Evolutionary conservation across 2,797 vertebrate species (phyloP), one percentile per base, ranked within the genome.

Genomic region (Enteromius afrohamiltoni): DNA sequence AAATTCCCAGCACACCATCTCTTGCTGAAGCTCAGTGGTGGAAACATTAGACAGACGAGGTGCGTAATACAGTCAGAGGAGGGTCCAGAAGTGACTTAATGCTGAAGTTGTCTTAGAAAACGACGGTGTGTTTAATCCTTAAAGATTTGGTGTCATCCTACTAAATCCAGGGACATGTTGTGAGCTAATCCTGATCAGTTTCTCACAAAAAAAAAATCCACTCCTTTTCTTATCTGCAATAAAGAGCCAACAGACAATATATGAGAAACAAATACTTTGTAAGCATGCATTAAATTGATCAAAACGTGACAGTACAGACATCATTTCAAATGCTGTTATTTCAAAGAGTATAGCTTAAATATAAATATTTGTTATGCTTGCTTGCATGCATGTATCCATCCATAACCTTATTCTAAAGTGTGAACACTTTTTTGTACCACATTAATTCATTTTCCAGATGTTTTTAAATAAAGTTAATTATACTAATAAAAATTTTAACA

Each of bases 1-100:
- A 80, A 42, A 69, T 74, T 79, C 42, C 64, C 84, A 69, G 65
- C 37, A 71, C 69, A 83, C 21, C 71, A 74, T 87, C 79, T 82
- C 55, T 3, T 77, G 68, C 70, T 80, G 64, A 37, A 53, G 75
- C 58, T 82, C 64, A 23, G 40, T 13, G 40, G 19, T 71, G 40
- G 53, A 78, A 29, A 51, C 81, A 84, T 87, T 62, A 84, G 53
- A 34, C 1, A 65, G 77, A 81, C 6, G 4, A 55, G 26, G 37
- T 51, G 26, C 49, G 7, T 58, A 58, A 64, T 64, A 75, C 80
- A 78, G 77, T 85, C 6, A 37, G 34, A 64, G 62, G 62, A 77
- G 45, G 8, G 45, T 49, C 9, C 31, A 62, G 21, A 77, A 31
- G 37, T 40, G 17, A 69, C 16, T 78, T 80, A 26, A 74, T 1